Evolutionary conservation across 2,113 vertebrate species (phyloP).

Genomic region (Heptranchias perlo): DNA sequence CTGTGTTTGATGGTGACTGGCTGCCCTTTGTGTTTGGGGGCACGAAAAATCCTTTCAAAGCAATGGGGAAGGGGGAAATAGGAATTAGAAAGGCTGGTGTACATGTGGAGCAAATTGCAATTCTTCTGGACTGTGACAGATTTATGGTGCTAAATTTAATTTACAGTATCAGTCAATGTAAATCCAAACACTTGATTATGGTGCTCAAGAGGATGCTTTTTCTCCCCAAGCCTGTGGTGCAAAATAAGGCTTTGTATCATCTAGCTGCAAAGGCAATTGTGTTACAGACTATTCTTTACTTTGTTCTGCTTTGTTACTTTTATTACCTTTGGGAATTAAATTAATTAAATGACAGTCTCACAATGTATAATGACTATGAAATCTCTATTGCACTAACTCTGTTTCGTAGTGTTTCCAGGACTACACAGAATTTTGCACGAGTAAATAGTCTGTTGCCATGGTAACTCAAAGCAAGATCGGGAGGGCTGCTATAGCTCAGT

Average conservation of each 20-base stretch:
- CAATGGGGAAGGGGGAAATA: not conserved
- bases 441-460: not conserved
- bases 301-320: not conserved
- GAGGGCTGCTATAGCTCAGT: not conserved
- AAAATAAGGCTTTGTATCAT: not conserved
- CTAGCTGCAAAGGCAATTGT: not conserved
- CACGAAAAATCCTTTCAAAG: not conserved
- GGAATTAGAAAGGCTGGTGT: not conserved
- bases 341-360: constrained; percentile 2
- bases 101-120: not conserved
- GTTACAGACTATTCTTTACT: not conserved
- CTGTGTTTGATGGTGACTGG: no score
- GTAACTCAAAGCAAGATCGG: not conserved
- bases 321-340: not conserved
- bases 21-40: no score
- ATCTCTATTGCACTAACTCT: not conserved
- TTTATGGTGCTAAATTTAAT: not conserved
- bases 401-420: not conserved
- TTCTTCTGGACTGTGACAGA: not conserved
- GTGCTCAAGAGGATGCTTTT: not conserved
- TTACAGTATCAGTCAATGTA: not conserved
- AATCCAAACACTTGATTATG: not conserved
- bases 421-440: not conserved
- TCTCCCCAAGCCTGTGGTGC: not conserved
- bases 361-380: not conserved